Base-by-base conservation (phyloP, 2,888 invertebrate species). In the Nowickia ferox region DNA sequence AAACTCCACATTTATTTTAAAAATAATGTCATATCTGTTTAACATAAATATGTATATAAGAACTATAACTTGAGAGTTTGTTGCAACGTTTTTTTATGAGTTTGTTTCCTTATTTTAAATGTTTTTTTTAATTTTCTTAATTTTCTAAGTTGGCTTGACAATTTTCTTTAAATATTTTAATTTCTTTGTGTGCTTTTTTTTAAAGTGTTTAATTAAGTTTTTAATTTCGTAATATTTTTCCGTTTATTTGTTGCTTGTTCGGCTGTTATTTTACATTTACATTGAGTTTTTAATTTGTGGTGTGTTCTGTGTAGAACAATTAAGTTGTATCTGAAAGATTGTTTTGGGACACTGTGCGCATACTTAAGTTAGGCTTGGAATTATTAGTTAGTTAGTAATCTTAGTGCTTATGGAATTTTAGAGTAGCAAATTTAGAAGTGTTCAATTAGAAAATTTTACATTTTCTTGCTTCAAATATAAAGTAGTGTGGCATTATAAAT, bases 241-340 rank as follows among this genome's bases (percentile, higher is more conserved):
- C 15, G 66, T 81, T 74, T 44, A 42, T 68, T 71, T 55, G 53
- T 83, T 84, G 87, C 82, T 77, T 86, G 87, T 84, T 84, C 51
- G 66, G 87, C 87, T 87, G 87, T 83, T 86, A 79, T 42, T 68
- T 72, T 22, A 75, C 22, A 59, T 68, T 72, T 22, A 75, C 22
- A 59, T 80, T 76, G 11, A 48, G 38, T 81, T 84, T 75, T 83
- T 89, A 87, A 90, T 90, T 90, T 90, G 90, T 90, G 91, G 90
- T 90, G 90, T 91, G 90, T 88, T 84, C 84, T 86, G 76, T 86
- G 76, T 83, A 79, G 76, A 71, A 80, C 63, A 71, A 82, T 66
- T 71, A 71, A 44, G 38, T 13, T 42, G 19, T 53, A 69, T 53
- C 59, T 44, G 44, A 53, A 81, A 59, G 15, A 57, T 59, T 81